Evolutionary conservation across 1,140 invertebrate species (phyloP).

Genomic region (Leptestheria dahalacensis): DNA sequence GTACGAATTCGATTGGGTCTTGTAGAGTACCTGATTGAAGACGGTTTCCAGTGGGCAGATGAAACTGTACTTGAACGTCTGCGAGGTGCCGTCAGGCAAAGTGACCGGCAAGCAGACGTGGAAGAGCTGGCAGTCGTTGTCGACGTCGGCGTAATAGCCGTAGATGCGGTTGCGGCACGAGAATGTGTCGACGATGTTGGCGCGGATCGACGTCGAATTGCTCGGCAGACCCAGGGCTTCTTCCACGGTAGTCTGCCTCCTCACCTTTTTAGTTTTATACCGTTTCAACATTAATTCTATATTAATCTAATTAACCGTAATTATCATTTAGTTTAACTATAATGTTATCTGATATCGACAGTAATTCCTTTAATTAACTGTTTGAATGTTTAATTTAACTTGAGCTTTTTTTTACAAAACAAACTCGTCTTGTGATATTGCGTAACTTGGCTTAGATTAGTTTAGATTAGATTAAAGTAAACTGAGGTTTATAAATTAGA

Average conservation of each 20-base stretch:
- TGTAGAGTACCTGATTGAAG: slow-evolving; percentile 59
- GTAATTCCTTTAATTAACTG: too few relatives aligned
- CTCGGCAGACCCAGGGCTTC: slow-evolving; percentile 42
- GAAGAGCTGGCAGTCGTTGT: slow-evolving; percentile 74
- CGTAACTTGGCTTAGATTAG: too few relatives aligned
- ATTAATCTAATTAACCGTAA: background rate
- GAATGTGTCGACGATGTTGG: slow-evolving; percentile 58
- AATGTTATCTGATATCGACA: too few relatives aligned
- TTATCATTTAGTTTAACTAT: too few relatives aligned
- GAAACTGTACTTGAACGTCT: slow-evolving; percentile 62
- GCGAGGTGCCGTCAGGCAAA: slow-evolving; percentile 42
- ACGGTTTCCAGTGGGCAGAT: slow-evolving; percentile 71
- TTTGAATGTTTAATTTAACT: too few relatives aligned
- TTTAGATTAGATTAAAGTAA: too few relatives aligned
- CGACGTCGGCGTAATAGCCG: slow-evolving; percentile 71
- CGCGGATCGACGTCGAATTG: slow-evolving; percentile 55
- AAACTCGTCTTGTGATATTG: too few relatives aligned
- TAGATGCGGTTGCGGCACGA: slow-evolving; percentile 57
- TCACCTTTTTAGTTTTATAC: slow-evolving; percentile 2
- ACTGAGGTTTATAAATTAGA: too few relatives aligned
- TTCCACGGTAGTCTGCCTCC: slow-evolving; percentile 18
- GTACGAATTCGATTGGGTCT: background rate
- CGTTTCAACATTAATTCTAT: background rate
- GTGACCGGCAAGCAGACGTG: slow-evolving; percentile 62
- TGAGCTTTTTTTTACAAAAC: too few relatives aligned